These are phyloP conservation scores for Xanthorhoe designata DNA, from an alignment of 2,888 invertebrate genomes.

Conservation along the genomic window DNA sequence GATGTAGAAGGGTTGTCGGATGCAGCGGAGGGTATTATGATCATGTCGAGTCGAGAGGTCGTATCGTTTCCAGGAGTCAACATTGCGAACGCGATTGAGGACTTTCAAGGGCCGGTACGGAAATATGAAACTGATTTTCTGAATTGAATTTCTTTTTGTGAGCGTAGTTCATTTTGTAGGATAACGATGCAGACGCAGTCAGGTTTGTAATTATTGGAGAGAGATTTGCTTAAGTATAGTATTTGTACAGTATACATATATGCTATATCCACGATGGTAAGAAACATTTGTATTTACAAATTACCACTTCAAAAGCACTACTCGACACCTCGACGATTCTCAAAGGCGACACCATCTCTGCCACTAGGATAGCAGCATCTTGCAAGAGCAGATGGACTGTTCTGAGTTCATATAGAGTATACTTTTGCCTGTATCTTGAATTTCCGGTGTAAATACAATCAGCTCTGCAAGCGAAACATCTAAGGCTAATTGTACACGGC, in stretches of 20 bases:
- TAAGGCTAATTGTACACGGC: slow-evolving; percentile 78
- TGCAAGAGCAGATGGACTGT: slow-evolving; percentile 5
- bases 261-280: neutral
- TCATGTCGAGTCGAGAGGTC: slow-evolving; percentile 81
- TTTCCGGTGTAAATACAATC: slow-evolving; percentile 41
- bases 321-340: slow-evolving; percentile 53
- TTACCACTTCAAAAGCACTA: slow-evolving; percentile 50
- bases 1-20: slow-evolving; percentile 82
- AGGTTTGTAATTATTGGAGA: slow-evolving; percentile 25
- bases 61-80: slow-evolving; percentile 82
- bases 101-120: slow-evolving; percentile 68
- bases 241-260: neutral
- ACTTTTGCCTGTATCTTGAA: slow-evolving; percentile 23
- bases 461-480: slow-evolving; percentile 69
- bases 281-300: slow-evolving; percentile 49
- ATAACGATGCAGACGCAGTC: slow-evolving; percentile 29
- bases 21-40: slow-evolving; percentile 79
- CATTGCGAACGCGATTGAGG: slow-evolving; percentile 79
- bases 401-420: slow-evolving; percentile 31
- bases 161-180: slow-evolving; percentile 44
- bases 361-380: slow-evolving; percentile 32
- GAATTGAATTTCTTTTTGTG: slow-evolving; percentile 51
- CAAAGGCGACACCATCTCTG: slow-evolving; percentile 57
- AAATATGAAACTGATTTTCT: slow-evolving; percentile 67
- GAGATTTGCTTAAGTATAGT: slow-evolving; percentile 8